Percentiles rank a stretch among this genome's conserved stretches.
Evolutionary conservation across 2,113 vertebrate species (phyloP).

Genomic region (Cygnus buccinator): DNA sequence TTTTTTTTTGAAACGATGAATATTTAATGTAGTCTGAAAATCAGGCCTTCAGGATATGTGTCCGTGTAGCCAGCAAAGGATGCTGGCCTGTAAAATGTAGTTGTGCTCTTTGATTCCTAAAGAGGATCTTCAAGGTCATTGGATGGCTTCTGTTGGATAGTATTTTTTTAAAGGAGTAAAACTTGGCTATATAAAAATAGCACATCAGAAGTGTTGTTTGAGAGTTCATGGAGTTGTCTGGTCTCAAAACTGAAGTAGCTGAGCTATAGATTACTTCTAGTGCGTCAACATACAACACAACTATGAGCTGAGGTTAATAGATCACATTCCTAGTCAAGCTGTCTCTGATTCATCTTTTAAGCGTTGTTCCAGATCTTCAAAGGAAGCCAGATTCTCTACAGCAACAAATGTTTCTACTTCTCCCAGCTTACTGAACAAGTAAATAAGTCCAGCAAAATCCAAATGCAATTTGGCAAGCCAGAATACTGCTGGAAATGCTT

Average conservation of each 20-base stretch:
- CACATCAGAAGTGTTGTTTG: fast-evolving
- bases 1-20: neutral
- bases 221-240: neutral
- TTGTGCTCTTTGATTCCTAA: neutral
- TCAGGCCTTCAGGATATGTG: neutral
- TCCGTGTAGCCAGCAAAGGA: neutral
- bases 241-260: neutral
- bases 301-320: neutral
- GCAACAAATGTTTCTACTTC: slow-evolving; percentile 35
- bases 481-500: slow-evolving; percentile 10
- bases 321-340: slow-evolving; percentile 7
- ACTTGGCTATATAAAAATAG: neutral
- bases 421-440: neutral
- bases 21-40: neutral
- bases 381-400: slow-evolving; percentile 33
- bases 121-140: neutral
- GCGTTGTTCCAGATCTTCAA: slow-evolving; percentile 15
- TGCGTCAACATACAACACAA: neutral
- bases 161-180: neutral
- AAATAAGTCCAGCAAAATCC: slow-evolving; percentile 29
- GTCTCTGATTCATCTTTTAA: slow-evolving; percentile 36
- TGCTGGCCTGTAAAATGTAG: neutral
- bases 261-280: neutral
- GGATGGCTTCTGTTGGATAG: neutral
- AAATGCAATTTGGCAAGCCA: slow-evolving; percentile 25